phyloP scores from a whole-genome alignment of 2,888 invertebrate species.

The Thecophora atra region DNA sequence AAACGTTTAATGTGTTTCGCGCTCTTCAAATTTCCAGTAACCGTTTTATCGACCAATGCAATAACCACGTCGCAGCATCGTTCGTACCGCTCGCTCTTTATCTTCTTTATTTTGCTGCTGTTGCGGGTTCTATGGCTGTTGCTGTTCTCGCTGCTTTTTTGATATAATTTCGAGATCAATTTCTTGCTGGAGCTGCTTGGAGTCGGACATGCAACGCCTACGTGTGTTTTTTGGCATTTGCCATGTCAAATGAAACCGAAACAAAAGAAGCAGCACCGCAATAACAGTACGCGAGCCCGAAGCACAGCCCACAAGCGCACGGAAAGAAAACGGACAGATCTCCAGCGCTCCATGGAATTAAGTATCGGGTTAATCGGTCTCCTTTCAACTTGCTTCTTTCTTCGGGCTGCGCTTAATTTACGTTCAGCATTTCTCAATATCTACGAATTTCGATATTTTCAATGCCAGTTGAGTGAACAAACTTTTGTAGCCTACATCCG shows the following conservation, averaged over 20 bases:
- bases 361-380: neutral
- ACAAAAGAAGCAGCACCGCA: constrained; percentile 43
- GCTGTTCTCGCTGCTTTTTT: neutral
- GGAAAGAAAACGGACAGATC: constrained; percentile 8
- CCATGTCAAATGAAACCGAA: constrained; percentile 59
- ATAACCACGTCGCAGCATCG: neutral
- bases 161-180: constrained; percentile 12
- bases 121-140: neutral
- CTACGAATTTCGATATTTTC: too few relatives aligned
- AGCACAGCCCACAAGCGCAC: constrained; percentile 33
- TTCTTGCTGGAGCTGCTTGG: constrained; percentile 1
- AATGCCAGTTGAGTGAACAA: too few relatives aligned
- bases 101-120: neutral
- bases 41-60: neutral
- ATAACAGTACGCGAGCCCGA: constrained; percentile 18
- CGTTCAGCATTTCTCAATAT: constrained; percentile 33
- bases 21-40: too few relatives aligned
- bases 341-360: neutral
- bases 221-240: constrained; percentile 58
- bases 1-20: too few relatives aligned
- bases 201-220: constrained; percentile 52
- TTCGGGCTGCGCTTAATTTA: constrained; percentile 10
- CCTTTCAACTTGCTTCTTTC: neutral
- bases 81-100: neutral
- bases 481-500: too few relatives aligned